phyloP scores from a whole-genome alignment of 1,140 invertebrate genomes.

The Philopotamus ludificatus region DNA sequence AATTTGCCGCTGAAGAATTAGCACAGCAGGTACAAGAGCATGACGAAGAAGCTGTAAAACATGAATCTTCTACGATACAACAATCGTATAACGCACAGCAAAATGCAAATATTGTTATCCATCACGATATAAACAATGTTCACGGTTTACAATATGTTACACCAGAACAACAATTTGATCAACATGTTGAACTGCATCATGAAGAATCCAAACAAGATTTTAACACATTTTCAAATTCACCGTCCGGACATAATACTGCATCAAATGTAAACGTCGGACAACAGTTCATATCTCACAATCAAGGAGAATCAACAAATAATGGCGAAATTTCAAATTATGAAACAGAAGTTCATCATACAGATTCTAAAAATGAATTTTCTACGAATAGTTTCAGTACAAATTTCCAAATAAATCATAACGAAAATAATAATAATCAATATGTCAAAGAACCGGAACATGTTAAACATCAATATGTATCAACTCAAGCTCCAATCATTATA shows the following conservation, averaged over 20 bases:
- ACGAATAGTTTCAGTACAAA: neutral
- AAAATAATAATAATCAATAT: constrained; percentile 16
- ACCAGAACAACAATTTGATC: neutral
- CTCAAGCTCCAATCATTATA: constrained; percentile 50
- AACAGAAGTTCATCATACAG: too few relatives aligned
- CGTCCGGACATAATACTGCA: too few relatives aligned
- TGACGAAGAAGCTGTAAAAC: constrained; percentile 33
- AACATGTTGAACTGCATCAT: neutral
- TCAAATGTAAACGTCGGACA: too few relatives aligned
- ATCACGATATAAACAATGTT: too few relatives aligned
- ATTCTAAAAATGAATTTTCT: too few relatives aligned
- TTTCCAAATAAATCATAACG: constrained; percentile 12
- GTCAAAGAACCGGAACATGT: neutral
- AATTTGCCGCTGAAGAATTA: constrained; percentile 41
- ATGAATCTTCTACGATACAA: too few relatives aligned
- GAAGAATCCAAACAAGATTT: too few relatives aligned
- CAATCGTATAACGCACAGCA: neutral
- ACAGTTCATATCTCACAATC: too few relatives aligned
- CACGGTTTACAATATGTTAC: neutral
- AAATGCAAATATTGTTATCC: too few relatives aligned
- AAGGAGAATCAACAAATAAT: too few relatives aligned
- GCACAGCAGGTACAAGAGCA: constrained; percentile 40
- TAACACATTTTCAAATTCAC: too few relatives aligned
- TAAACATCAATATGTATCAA: constrained; percentile 18
- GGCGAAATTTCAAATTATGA: too few relatives aligned